Base-by-base conservation (phyloP, 1,140 invertebrate genomes). In the Bombus haemorrhoidalis region DNA sequence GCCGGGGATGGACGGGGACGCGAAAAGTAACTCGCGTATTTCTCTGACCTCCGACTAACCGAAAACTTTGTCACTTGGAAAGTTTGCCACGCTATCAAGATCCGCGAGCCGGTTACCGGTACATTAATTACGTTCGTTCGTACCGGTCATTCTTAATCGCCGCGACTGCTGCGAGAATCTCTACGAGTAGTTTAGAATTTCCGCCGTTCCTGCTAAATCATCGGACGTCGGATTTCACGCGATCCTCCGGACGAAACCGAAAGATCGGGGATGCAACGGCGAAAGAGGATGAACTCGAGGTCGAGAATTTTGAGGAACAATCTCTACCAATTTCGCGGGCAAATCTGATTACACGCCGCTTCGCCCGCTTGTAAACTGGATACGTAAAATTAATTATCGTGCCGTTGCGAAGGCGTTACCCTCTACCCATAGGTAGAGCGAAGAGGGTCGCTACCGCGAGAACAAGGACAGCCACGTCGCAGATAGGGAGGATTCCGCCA, bases 351-450 rank as follows among this genome's bases (percentile, higher is more conserved):
- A 93, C 90, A 87, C 91, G 89, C 82, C 91, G 89, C 92, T 91
- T 89, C 91, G 91, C 89, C 87, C 86, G 90, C 93, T 94, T 92
- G 92, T 93, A 94, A 94, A 94, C 94, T 92, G 94, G 92, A 94
- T 95, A 93, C 94, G 93, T 93, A 92, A 95, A 95, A 95, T 95
- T 94, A 95, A 95, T 95, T 94, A 94, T 93, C 93, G 92, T 87
- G 86, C 83, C 89, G 90, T 86, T 90, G 81, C 86, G 86, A 91
- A 92, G 92, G 89, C 89, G 84, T 32, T 25, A 43, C 59, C 73
- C 72, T 37, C n/a, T n/a, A n/a, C n/a, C 22, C 72, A 12, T 37
- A 39, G 84, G 47, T 18, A 41, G 41, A 8, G 25, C 25, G n/a
- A 75, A n/a, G 64, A 41, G 79, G 78, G 37, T 37, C 53, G 59